Evolutionary conservation across 2,797 vertebrate genomes (phyloP).

Genomic region (Craterocephalus amniculus): DNA sequence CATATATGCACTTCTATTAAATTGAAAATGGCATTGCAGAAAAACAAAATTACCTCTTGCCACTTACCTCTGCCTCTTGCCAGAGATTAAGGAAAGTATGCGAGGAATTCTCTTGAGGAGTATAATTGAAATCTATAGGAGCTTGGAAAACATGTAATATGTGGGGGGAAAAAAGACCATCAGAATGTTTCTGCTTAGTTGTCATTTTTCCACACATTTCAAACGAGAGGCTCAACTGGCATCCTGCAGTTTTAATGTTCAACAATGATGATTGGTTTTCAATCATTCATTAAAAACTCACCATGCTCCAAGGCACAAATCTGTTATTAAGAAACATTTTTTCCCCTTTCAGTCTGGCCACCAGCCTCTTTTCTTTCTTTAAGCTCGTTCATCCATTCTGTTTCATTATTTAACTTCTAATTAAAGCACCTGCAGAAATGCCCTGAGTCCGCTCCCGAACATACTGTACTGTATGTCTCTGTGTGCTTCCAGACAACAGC

Average conservation of each 20-base stretch:
- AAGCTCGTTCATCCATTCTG: slow-evolving; percentile 51
- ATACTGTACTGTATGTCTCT: slow-evolving; percentile 37
- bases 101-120: slow-evolving; percentile 68
- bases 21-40: slow-evolving; percentile 70
- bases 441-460: slow-evolving; percentile 23
- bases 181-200: slow-evolving; percentile 58
- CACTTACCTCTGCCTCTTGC: slow-evolving; percentile 70
- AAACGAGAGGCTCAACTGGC: slow-evolving; percentile 79
- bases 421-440: slow-evolving; percentile 72
- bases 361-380: slow-evolving; percentile 51
- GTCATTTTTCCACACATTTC: slow-evolving; percentile 73
- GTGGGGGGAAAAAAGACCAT: slow-evolving; percentile 24
- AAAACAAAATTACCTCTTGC: slow-evolving; percentile 71
- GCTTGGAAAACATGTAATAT: slow-evolving; percentile 25
- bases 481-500: slow-evolving; percentile 30
- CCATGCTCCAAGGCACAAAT: slow-evolving; percentile 80
- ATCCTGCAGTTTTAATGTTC: slow-evolving; percentile 76
- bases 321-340: slow-evolving; percentile 80
- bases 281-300: slow-evolving; percentile 85
- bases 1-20: slow-evolving; percentile 77
- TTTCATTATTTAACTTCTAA: slow-evolving; percentile 78
- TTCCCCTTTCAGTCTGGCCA: slow-evolving; percentile 55
- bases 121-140: slow-evolving; percentile 72
- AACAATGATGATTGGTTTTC: slow-evolving; percentile 84
- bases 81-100: slow-evolving; percentile 70